Conservation (phyloP, 2,797 vertebrate species). For the Erethizon dorsatum region DNA sequence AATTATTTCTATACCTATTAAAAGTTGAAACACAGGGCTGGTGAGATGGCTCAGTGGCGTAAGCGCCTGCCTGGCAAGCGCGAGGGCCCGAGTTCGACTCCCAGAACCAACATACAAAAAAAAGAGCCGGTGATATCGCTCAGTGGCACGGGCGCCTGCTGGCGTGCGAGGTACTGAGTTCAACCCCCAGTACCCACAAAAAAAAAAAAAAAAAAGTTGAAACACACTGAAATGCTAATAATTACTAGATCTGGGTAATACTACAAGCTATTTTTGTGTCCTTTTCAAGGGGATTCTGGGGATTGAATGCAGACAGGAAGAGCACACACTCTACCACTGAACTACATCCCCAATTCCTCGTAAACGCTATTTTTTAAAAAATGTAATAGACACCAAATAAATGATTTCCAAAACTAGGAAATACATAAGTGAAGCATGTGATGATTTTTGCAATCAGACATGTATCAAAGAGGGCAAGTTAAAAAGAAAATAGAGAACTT, state of each 20-base stretch:
- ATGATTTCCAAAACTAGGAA: constrained; percentile 28
- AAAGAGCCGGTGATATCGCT: no score
- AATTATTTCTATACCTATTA: constrained; percentile 16
- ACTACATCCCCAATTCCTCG: neutral
- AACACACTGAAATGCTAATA: constrained; percentile 10
- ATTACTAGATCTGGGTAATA: neutral
- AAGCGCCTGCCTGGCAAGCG: no score
- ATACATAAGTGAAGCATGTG: neutral
- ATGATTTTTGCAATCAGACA: constrained; percentile 45
- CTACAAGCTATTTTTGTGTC: neutral
- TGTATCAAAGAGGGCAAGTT: neutral
- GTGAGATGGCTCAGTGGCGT: no score
- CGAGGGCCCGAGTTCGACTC: no score
- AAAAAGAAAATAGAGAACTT: constrained; percentile 12
- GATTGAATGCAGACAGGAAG: neutral
- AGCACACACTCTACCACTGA: neutral
- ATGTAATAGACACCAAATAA: neutral
- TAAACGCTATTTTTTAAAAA: neutral
- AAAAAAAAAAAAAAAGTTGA: neutral
- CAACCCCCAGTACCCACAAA: no score
- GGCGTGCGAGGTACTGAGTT: no score
- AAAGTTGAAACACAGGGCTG: neutral
- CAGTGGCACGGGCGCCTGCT: no score
- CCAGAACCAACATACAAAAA: no score
- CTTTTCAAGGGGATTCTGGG: neutral